Evolutionary conservation across 2,113 vertebrate genomes (phyloP).

Genomic region (Anoura caudifer): DNA sequence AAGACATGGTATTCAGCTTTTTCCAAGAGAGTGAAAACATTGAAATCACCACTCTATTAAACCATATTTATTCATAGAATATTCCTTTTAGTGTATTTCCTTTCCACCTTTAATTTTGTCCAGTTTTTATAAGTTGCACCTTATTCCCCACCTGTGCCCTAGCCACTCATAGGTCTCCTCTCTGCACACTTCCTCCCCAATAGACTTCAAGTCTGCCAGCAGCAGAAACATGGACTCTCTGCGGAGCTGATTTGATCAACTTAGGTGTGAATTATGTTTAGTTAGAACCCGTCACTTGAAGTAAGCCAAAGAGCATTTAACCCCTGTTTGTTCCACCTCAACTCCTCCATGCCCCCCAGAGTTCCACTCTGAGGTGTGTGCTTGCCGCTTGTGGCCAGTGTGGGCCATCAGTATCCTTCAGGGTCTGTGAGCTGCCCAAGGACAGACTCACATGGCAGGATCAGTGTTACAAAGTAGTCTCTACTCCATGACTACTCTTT

Average conservation of each 20-base stretch:
- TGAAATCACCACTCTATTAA: not conserved
- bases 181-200: not conserved
- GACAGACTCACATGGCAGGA: not conserved
- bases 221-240: not conserved
- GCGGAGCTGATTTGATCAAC: not conserved
- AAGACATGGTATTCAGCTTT: not conserved
- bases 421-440: fast-evolving
- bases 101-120: not conserved
- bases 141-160: not conserved
- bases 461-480: no score
- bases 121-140: not conserved
- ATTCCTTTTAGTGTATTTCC: not conserved
- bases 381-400: not conserved
- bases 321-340: conserved; percentile 12
- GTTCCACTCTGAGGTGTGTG: not conserved
- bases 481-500: not conserved
- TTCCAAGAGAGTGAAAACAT: not conserved
- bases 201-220: conserved; percentile 18
- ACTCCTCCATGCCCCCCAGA: not conserved
- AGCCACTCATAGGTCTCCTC: not conserved
- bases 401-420: not conserved
- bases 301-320: conserved; percentile 7
- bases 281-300: conserved; percentile 61
- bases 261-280: conserved; percentile 62
- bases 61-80: not conserved